A percentile compares a stretch with the other conserved stretches of the same genome.
Conservation (phyloP, 2,113 vertebrate species). For the Cygnus atratus region DNA sequence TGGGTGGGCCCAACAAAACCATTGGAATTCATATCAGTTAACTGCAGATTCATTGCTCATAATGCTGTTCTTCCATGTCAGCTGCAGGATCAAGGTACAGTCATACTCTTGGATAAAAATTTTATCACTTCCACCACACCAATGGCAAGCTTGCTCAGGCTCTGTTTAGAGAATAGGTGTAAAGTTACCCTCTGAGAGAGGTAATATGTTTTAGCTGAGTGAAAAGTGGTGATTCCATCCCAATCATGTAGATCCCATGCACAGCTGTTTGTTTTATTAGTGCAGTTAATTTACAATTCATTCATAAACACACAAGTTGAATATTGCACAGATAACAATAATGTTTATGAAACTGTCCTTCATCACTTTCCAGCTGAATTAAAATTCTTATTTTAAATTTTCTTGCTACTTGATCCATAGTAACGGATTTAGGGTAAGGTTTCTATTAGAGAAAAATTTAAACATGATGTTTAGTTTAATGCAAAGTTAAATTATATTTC, state of each 20-base stretch:
- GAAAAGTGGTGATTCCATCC: not conserved
- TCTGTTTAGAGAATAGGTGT: not conserved
- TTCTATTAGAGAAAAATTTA: slow-evolving; percentile 64
- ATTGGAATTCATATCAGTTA: not conserved
- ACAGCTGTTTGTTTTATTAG: slow-evolving; percentile 26
- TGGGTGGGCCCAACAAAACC: not conserved
- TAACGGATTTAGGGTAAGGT: slow-evolving; percentile 53
- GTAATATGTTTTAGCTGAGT: not conserved
- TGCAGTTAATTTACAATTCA: slow-evolving; percentile 7
- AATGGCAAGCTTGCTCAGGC: not conserved
- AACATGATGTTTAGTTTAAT: slow-evolving; percentile 46
- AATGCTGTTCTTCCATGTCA: not conserved
- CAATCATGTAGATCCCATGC: not conserved
- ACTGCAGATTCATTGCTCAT: not conserved
- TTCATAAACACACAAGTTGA: slow-evolving; percentile 20
- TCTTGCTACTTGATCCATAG: slow-evolving; percentile 36
- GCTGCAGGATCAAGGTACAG: not conserved
- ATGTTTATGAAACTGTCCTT: slow-evolving; percentile 32
- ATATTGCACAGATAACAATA: slow-evolving; percentile 43
- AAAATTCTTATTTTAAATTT: slow-evolving; percentile 45
- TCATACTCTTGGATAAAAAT: not conserved
- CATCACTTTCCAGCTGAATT: slow-evolving; percentile 43
- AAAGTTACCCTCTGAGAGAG: not conserved
- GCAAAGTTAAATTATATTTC: slow-evolving; percentile 40
- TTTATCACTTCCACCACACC: not conserved